Evolutionary conservation across 1,140 invertebrate genomes (phyloP), one percentile per base, ranked within the genome.

Genomic region (Ganaspis sp.): DNA sequence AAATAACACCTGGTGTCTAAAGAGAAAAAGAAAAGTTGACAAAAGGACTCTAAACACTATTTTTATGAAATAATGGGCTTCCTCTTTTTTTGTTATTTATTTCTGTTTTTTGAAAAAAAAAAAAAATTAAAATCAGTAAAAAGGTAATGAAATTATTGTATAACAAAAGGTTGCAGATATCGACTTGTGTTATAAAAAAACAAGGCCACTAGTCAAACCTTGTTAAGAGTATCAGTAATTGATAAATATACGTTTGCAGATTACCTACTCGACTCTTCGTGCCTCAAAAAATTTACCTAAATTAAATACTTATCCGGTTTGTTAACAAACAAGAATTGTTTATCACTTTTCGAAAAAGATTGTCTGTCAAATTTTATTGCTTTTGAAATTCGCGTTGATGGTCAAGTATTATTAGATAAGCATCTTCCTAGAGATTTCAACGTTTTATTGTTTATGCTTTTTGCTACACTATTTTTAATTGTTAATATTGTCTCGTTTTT

Each of bases 191-290:
- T 83, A 49, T 29, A 23, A 5, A n/a, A n/a, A 53, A 42, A 19
- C 49, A 77, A 70, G 49, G 73, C 74, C 37, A 23, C 49, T 40
- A 73, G 40, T 26, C 54, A 42, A 17, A 40, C 49, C 45, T 38
- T 77, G 73, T 9, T 29, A 15, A 37, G 23, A 49, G 54, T 78
- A 77, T 83, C 69, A 73, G 73, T 74, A 9, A 23, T 11, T 49
- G 83, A 85, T 85, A 85, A 85, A 34, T 19, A n/a, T n/a, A 58
- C 85, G 78, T 84, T 84, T 85, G 79, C 81, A 81, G 77, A 79
- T 64, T 75, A 37, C 53, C 34, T 34, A 77, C 29, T 78, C 74
- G 53, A 74, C 11, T 73, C 73, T 42, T 34, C 23, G 70, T 37
- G 72, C 64, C 49, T 26, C 45, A 58, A 75, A 17, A 17, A 17